A percentile compares a stretch with the other conserved stretches of the same genome.
Evolutionary conservation across 2,888 invertebrate genomes (phyloP).

Genomic region (Pomacea canaliculata): DNA sequence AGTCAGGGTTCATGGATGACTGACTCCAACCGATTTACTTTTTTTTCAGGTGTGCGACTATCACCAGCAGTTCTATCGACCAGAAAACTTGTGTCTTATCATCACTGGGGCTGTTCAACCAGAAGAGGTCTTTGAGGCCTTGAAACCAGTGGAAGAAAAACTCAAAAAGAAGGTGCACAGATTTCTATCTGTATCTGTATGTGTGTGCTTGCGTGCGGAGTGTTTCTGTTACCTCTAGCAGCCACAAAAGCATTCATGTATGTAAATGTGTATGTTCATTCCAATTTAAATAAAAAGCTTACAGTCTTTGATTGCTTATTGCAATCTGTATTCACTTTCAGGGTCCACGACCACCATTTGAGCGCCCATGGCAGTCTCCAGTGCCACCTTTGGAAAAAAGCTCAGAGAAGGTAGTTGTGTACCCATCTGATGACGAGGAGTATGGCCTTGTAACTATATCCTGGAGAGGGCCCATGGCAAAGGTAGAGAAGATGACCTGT

Average conservation of each 20-base stretch:
- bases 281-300: too few species aligned
- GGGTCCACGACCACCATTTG: conserved; percentile 71
- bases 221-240: too few species aligned
- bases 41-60: conserved; percentile 78
- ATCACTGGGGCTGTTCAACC: conserved; percentile 83
- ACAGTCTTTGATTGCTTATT: too few species aligned
- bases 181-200: background rate
- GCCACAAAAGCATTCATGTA: too few species aligned
- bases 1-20: too few species aligned
- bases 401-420: conserved; percentile 75
- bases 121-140: conserved; percentile 80
- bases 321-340: conserved; percentile 26
- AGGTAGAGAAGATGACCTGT: conserved; percentile 42
- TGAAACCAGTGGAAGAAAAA: conserved; percentile 82
- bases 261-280: too few species aligned
- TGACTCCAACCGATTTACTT: background rate
- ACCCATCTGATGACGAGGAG: conserved; percentile 82
- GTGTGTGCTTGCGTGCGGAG: background rate
- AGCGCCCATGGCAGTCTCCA: conserved; percentile 82
- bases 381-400: conserved; percentile 76
- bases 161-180: conserved; percentile 72
- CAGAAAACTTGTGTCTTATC: conserved; percentile 88
- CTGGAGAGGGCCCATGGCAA: conserved; percentile 83
- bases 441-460: conserved; percentile 83
- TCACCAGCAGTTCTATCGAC: conserved; percentile 87